Percentiles rank a stretch among this genome's conserved stretches.
Conservation (phyloP, 2,797 vertebrate species). For the Scolopax bukidnonensis region DNA sequence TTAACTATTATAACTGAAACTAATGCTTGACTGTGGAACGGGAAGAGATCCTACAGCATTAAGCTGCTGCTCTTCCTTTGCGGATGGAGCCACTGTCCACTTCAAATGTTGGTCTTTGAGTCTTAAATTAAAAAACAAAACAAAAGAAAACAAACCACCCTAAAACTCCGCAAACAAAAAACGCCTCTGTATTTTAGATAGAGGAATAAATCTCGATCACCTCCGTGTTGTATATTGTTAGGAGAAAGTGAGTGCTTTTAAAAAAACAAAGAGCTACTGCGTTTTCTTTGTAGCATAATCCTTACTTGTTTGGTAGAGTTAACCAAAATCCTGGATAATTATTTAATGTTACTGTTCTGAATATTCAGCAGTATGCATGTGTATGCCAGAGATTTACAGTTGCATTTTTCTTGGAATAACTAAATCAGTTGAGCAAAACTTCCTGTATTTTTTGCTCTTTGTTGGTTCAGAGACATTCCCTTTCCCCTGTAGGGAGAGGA, state of each 20-base stretch:
- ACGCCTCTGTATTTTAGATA: not conserved
- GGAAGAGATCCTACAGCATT: not conserved
- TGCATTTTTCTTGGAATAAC: not conserved
- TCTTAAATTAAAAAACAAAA: not conserved
- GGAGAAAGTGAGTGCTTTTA: not conserved
- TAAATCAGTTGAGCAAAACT: not conserved
- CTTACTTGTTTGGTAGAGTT: not conserved
- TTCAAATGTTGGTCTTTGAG: not conserved
- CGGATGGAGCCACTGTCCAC: not conserved
- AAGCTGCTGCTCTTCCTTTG: not conserved
- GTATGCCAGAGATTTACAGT: not conserved
- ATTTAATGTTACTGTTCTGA: not conserved
- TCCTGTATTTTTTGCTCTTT: not conserved
- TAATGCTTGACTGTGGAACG: not conserved
- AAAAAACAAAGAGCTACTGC: not conserved
- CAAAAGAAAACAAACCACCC: not conserved
- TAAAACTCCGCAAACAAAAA: not conserved
- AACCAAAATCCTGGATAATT: not conserved
- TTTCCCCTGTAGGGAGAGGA: not conserved
- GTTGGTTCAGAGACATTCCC: not conserved
- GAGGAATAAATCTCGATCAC: not conserved
- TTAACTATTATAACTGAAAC: not conserved
- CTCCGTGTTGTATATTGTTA: not conserved
- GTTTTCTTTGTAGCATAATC: not conserved
- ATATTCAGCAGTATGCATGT: not conserved